Evolutionary conservation across 2,888 invertebrate species (phyloP).

Genomic region (Pyrgus malvae): DNA sequence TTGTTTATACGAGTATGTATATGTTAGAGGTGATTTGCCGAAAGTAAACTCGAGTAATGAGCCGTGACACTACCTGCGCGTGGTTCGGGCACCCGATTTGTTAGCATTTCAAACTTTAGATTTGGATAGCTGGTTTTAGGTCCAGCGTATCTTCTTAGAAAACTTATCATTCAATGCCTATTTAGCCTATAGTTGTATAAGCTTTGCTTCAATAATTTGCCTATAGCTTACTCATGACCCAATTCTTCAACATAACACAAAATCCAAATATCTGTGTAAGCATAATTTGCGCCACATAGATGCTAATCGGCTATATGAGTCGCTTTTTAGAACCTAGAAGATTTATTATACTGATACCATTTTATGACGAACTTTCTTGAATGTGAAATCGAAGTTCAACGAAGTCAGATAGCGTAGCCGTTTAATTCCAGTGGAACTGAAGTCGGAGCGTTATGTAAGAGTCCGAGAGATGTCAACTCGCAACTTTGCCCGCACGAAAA

Average conservation of each 20-base stretch:
- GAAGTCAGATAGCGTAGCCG: constrained; percentile 15
- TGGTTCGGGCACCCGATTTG: constrained; percentile 58
- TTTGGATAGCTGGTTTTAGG: too few relatives aligned
- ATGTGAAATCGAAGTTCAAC: constrained; percentile 11
- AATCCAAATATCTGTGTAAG: not conserved
- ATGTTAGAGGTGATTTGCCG: constrained; percentile 61
- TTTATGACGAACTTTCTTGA: constrained; percentile 12
- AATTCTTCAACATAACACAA: too few relatives aligned
- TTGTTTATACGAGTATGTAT: too few relatives aligned
- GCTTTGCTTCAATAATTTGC: too few relatives aligned
- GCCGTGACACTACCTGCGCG: constrained; percentile 67
- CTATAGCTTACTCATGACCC: too few relatives aligned
- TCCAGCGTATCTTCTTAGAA: too few relatives aligned
- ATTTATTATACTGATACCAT: constrained; percentile 15
- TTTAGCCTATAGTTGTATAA: too few relatives aligned
- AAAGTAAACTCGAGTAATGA: constrained; percentile 68
- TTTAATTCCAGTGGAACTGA: constrained; percentile 10
- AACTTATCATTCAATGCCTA: too few relatives aligned
- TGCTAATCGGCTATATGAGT: not conserved
- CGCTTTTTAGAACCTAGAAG: not conserved
- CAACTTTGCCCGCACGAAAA: constrained; percentile 17
- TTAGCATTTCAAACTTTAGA: constrained; percentile 37
- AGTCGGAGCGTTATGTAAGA: constrained; percentile 12
- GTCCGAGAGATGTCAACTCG: constrained; percentile 16
- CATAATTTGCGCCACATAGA: too few relatives aligned